Conservation (phyloP, 2,888 invertebrate genomes). For the Craniophora ligustri region DNA sequence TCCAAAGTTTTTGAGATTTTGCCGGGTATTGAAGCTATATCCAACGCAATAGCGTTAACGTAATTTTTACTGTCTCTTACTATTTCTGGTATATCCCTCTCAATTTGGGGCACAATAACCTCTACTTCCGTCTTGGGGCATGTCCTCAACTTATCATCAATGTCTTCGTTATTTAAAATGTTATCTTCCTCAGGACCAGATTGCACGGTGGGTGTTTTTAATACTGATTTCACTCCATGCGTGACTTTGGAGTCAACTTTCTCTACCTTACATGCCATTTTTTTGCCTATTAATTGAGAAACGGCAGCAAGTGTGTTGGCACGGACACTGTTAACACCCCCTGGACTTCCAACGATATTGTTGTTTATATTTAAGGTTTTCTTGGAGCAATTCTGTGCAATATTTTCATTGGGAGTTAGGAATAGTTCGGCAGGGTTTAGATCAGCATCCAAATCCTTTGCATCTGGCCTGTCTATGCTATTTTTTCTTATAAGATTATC, state of each 20-base stretch:
- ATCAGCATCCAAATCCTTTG: slow-evolving; percentile 78
- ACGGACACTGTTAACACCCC: slow-evolving; percentile 71
- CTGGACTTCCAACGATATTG: slow-evolving; percentile 79
- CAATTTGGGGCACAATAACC: slow-evolving; percentile 30
- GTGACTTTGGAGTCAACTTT: slow-evolving; percentile 80
- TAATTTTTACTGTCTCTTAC: slow-evolving; percentile 49
- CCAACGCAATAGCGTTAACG: slow-evolving; percentile 18
- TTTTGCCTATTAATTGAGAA: slow-evolving; percentile 79
- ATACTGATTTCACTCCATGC: slow-evolving; percentile 79
- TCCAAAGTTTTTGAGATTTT: slow-evolving; percentile 30
- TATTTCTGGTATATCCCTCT: slow-evolving; percentile 52
- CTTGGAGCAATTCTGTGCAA: slow-evolving; percentile 74
- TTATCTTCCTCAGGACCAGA: slow-evolving; percentile 65
- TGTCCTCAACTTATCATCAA: slow-evolving; percentile 50
- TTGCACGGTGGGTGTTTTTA: slow-evolving; percentile 75
- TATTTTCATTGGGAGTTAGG: slow-evolving; percentile 77
- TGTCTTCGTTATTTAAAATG: slow-evolving; percentile 54
- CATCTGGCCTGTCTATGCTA: slow-evolving; percentile 85
- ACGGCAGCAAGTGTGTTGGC: slow-evolving; percentile 79
- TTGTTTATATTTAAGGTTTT: slow-evolving; percentile 85
- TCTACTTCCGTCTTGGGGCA: slow-evolving; percentile 49
- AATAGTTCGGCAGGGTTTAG: slow-evolving; percentile 83
- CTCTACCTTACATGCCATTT: slow-evolving; percentile 79
- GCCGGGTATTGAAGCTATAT: slow-evolving; percentile 28
- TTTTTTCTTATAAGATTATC: slow-evolving; percentile 89